Conservation (phyloP, 2,113 vertebrate species). For the Nestor notabilis region DNA sequence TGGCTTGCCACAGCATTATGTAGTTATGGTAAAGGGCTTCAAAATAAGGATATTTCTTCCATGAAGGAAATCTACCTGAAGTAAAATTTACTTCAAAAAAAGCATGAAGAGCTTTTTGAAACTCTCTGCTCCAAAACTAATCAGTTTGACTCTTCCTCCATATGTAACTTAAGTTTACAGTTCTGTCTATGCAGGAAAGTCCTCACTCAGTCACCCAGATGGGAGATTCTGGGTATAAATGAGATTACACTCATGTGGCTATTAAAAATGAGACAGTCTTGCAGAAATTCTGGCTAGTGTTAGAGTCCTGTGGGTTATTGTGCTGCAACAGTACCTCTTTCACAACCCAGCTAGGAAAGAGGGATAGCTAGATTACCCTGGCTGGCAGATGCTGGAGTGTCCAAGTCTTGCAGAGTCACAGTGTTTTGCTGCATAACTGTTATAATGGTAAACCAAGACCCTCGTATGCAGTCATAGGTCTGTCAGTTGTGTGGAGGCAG, state of each 20-base stretch:
- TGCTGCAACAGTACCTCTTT: background rate
- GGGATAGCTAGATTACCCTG: background rate
- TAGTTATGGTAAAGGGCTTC: background rate
- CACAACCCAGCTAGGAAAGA: background rate
- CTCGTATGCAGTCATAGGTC: fast-evolving
- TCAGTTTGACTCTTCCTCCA: background rate
- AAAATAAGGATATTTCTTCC: background rate
- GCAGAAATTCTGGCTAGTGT: background rate
- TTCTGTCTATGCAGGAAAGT: background rate
- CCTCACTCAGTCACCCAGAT: fast-evolving
- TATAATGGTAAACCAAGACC: background rate
- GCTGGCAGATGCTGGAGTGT: background rate
- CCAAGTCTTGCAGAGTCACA: background rate
- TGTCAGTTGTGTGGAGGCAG: background rate
- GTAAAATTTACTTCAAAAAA: background rate
- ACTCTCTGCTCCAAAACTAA: background rate
- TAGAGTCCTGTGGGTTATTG: background rate
- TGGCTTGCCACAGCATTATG: background rate
- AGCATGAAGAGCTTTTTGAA: background rate
- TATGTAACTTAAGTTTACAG: background rate
- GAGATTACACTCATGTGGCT: background rate
- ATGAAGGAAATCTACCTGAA: background rate
- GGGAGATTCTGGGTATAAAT: background rate
- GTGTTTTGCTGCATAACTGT: fast-evolving
- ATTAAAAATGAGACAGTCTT: background rate